Evolutionary conservation across 2,113 vertebrate genomes (phyloP), one percentile per base, ranked within the genome.

Genomic region (Gallinago paraguaiae): DNA sequence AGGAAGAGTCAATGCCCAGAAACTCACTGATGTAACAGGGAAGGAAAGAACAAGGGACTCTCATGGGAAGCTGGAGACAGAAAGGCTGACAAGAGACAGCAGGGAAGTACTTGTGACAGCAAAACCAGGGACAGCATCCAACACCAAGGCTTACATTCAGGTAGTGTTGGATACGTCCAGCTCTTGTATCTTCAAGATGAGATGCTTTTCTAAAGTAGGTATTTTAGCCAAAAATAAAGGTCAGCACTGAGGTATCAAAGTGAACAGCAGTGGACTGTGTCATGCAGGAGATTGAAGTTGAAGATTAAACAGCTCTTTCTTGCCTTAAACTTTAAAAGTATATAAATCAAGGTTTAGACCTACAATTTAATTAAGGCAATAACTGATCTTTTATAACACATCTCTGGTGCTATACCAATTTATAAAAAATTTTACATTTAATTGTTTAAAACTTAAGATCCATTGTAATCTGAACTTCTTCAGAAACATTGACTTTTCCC

Each of bases 371-470:
- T 56, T 75, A 57, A 64, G 31, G 8, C 22, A 76, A 46, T 3
- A 79, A 60, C 10, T 5, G 1, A 1, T 50, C 48, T 82, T 76
- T 17, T 50, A 39, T 31, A 79, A 39, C 0, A 0, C 2, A n/a
- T 17, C 5, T 33, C 37, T 50, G 28, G 7, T 43, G 27, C 2
- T 30, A 11, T 7, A 35, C 28, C 11, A 50, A 14, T 82, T 76
- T 46, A 50, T 30, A 60, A 76, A 46, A 0, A 68, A 67, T 57
- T 54, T 7, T 16, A 37, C 35, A 48, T 48, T 61, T 35, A 67
- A 48, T 17, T 54, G 1, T 11, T 82, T 63, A 43, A 13, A 59
- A 77, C n/a, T 27, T n/a, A 80, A 70, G 17, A 80, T 4, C 7
- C n/a, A 4, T 41, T 16, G 28, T 24, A 72, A 5, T 19, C 28